Evolutionary conservation across 2,113 vertebrate species (phyloP), one percentile per base, ranked within the genome.

Genomic region (Antechinus flavipes): DNA sequence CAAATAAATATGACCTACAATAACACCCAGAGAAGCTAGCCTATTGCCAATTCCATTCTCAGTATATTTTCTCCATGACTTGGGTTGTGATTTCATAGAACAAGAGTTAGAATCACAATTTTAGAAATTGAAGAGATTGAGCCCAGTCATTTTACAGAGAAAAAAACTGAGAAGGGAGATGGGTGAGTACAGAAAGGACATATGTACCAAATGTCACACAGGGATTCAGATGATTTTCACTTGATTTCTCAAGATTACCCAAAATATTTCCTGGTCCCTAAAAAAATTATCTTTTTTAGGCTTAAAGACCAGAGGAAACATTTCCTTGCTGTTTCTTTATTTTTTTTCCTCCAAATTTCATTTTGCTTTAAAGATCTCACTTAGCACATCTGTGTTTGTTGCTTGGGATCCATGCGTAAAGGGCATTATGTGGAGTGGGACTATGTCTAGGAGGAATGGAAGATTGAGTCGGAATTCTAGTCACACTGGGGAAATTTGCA

Each of bases 381-480:
- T 52, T 89, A n/a, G 90, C 55, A n/a, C 30, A 12, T 54, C 26
- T 84, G 24, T 90, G 14, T n/a, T 54, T 93, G 42, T 61, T 52
- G n/a, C 89, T 93, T 89, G 23, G 47, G 19, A 54, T 47, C 53
- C 52, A 6, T n/a, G 90, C n/a, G 46, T 54, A 58, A 30, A 11
- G 68, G 68, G 68, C 19, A 23, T 84, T 42, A 22, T 84, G 68
- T 84, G 68, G 19, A 42, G 58, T 94, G 61, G 42, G 56, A 42
- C 91, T 35, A 10, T 49, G 26, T 94, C 94, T 94, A 54, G 91
- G 90, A 91, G 27, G 50, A 27, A 54, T 47, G 0, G 0, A 2
- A 55, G 35, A 47, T 91, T 58, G 46, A 49, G 30, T 90, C 56
- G 53, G n/a, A 84, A 42, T 49, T 93, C 54, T 93, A 95, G 96